Conservation (phyloP, 2,113 vertebrate genomes). For the Colossoma macropomum region DNA sequence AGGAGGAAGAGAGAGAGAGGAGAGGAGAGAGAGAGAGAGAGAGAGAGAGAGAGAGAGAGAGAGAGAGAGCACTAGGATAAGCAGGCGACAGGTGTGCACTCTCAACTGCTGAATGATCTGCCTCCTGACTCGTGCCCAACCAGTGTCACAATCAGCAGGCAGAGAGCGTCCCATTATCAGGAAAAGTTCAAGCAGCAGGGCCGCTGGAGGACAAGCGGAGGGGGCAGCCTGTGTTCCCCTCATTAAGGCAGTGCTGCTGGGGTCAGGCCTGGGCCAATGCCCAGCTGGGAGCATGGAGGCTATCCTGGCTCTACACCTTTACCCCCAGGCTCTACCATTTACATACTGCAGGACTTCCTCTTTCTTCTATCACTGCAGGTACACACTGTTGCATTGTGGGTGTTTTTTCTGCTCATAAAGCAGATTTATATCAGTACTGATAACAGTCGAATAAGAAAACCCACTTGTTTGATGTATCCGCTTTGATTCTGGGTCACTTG, state of each 20-base stretch:
- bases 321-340: conserved; percentile 52
- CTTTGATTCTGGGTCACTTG: too few species aligned
- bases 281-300: conserved; percentile 78
- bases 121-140: conserved; percentile 46
- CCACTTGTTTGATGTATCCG: not conserved
- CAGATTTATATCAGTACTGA: not conserved
- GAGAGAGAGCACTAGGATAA: conserved; percentile 23
- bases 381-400: not conserved
- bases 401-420: not conserved
- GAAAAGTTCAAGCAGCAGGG: conserved; percentile 50
- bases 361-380: conserved; percentile 17
- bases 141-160: conserved; percentile 45
- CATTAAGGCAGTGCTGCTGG: conserved; percentile 80
- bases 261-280: conserved; percentile 81
- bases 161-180: conserved; percentile 68
- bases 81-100: conserved; percentile 42
- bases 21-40: conserved; percentile 6
- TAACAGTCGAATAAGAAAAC: not conserved
- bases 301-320: conserved; percentile 67
- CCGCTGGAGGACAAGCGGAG: conserved; percentile 21
- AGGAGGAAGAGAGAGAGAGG: not conserved
- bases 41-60: not conserved
- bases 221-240: conserved; percentile 77
- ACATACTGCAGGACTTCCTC: conserved; percentile 48
- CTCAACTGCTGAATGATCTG: conserved; percentile 22